These are phyloP conservation scores for Tyrophagus putrescentiae DNA, from an alignment of 1,140 invertebrate genomes.

Conservation along the genomic window DNA sequence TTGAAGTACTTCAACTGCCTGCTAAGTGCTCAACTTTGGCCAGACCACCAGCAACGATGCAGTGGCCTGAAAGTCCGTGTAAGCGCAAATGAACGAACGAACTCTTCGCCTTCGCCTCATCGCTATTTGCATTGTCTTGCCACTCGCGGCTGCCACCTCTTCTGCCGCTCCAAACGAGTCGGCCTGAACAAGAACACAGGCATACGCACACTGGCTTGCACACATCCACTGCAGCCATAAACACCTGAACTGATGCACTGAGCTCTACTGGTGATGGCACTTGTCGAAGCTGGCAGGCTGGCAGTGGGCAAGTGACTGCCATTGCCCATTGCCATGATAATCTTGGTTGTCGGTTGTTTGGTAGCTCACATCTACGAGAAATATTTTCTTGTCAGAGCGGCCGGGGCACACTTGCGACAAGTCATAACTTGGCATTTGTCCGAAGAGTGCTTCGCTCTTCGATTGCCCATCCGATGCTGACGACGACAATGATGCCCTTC, in stretches of 20 bases:
- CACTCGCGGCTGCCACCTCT: slow-evolving; percentile 16
- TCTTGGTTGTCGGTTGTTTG: no score
- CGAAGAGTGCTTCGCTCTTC: neutral
- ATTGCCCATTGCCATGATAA: no score
- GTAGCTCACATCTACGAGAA: no score
- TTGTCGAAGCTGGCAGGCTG: no score
- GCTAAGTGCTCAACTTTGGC: slow-evolving; percentile 9
- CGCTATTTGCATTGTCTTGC: slow-evolving; percentile 11
- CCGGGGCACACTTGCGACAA: neutral
- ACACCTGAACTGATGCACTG: no score
- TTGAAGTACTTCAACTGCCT: neutral
- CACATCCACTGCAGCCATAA: no score
- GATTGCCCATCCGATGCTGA: no score
- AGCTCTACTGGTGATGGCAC: no score
- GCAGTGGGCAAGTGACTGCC: no score
- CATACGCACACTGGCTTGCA: neutral
- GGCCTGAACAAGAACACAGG: no score
- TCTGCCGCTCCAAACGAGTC: no score
- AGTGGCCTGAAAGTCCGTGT: neutral
- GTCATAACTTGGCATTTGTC: neutral
- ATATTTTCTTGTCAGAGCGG: neutral
- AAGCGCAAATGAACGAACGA: neutral
- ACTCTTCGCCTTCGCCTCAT: neutral
- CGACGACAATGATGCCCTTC: no score
- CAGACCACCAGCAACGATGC: slow-evolving; percentile 13